Evolutionary conservation across 2,888 invertebrate species (phyloP).

Genomic region (Aelia acuminata): DNA sequence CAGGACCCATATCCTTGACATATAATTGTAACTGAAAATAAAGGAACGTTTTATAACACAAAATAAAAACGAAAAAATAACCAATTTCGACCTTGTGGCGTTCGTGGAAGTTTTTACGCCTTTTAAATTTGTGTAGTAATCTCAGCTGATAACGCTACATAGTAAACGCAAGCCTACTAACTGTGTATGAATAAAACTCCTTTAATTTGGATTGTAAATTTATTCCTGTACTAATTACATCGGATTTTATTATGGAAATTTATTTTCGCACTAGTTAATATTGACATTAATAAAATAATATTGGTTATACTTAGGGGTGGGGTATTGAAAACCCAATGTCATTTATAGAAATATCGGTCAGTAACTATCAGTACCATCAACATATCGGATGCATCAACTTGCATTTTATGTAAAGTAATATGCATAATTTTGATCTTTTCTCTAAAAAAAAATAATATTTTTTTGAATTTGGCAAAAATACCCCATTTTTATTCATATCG

Average conservation of each 20-base stretch:
- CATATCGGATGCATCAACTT: too few species aligned
- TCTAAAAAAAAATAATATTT: too few species aligned
- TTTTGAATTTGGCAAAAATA: too few species aligned
- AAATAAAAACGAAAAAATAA: not conserved
- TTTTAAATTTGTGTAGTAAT: not conserved
- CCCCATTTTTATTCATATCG: too few species aligned
- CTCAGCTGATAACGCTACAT: not conserved
- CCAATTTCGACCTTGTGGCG: not conserved
- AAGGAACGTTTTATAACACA: not conserved
- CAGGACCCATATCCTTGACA: not conserved
- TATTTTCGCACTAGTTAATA: not conserved
- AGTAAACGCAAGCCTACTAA: not conserved
- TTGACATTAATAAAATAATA: too few species aligned
- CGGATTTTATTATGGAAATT: not conserved
- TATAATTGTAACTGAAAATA: conserved; percentile 31
- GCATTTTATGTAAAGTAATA: too few species aligned
- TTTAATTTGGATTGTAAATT: not conserved
- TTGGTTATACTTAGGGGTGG: too few species aligned
- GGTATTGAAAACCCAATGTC: too few species aligned
- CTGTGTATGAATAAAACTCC: not conserved
- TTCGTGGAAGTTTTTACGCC: not conserved
- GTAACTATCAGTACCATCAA: too few species aligned
- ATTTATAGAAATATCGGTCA: too few species aligned
- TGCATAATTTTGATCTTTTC: too few species aligned
- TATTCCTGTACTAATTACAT: not conserved